phyloP scores from a whole-genome alignment of 2,888 invertebrate species.

The Phalangium opilio region DNA sequence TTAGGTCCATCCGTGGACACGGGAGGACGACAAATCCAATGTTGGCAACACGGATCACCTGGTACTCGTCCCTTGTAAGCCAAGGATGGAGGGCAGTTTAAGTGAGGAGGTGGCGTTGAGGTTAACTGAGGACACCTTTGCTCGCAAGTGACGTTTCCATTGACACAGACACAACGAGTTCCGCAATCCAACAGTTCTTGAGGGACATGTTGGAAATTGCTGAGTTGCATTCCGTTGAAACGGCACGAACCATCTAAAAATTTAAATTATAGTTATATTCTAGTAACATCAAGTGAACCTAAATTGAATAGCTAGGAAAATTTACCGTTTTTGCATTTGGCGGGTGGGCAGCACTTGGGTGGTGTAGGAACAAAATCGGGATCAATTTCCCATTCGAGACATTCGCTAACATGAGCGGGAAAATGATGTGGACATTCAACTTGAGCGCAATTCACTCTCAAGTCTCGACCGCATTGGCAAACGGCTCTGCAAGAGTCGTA shows the following conservation, averaged over 20 bases:
- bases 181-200: conserved; percentile 57
- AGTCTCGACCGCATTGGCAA: conserved; percentile 47
- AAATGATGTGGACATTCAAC: conserved; percentile 69
- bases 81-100: conserved; percentile 50
- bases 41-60: conserved; percentile 68
- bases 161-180: conserved; percentile 69
- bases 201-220: conserved; percentile 70
- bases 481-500: conserved; percentile 61
- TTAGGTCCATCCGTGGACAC: conserved; percentile 1
- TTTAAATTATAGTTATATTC: not conserved
- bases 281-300: no score
- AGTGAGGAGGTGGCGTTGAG: conserved; percentile 52
- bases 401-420: conserved; percentile 47
- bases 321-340: conserved; percentile 20
- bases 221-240: conserved; percentile 47
- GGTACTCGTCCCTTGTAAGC: conserved; percentile 48
- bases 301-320: no score
- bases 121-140: conserved; percentile 62
- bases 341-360: conserved; percentile 24
- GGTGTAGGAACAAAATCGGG: conserved; percentile 34
- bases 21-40: conserved; percentile 45
- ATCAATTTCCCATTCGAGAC: conserved; percentile 69
- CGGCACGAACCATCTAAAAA: conserved; percentile 64
- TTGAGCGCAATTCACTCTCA: conserved; percentile 50
- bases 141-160: conserved; percentile 70